A percentile compares a stretch with the other conserved stretches of the same genome.
These are phyloP conservation scores for Eupelmus urozonus DNA, from an alignment of 2,888 invertebrate species.

Conservation along the genomic window DNA sequence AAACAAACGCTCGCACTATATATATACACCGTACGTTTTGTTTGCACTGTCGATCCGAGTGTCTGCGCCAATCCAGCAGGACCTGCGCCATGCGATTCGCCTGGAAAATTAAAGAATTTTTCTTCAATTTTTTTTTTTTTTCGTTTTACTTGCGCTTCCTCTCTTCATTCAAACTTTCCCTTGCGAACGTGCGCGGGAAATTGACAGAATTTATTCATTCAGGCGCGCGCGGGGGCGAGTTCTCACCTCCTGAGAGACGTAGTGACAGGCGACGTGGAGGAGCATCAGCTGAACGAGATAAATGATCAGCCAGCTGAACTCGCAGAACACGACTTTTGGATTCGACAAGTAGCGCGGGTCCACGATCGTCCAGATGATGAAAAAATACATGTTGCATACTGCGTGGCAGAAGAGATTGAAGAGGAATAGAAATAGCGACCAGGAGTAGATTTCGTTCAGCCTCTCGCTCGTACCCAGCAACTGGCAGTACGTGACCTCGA, in stretches of 20 bases:
- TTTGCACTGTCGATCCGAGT: conserved; percentile 36
- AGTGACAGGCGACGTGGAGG: conserved; percentile 68
- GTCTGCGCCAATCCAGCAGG: conserved; percentile 67
- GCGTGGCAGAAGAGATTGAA: conserved; percentile 68
- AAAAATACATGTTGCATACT: conserved; percentile 67
- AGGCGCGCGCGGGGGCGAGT: too few relatives aligned
- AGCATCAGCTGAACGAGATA: conserved; percentile 67
- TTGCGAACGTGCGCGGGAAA: background rate
- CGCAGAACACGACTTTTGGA: conserved; percentile 58
- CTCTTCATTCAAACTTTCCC: background rate
- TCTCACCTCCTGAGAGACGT: conserved; percentile 66
- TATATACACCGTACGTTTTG: conserved; percentile 29
- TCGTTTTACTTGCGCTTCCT: background rate
- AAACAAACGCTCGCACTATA: background rate
- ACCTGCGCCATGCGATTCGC: conserved; percentile 68
- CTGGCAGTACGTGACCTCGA: conserved; percentile 68
- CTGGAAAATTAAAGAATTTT: conserved; percentile 62
- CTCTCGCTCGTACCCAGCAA: conserved; percentile 68
- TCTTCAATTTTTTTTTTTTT: background rate
- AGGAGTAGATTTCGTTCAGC: conserved; percentile 66
- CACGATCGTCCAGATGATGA: conserved; percentile 43
- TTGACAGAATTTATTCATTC: background rate
- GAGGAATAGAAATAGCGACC: conserved; percentile 70
- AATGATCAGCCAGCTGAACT: conserved; percentile 65
- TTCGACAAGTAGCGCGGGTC: conserved; percentile 37